phyloP scores from a whole-genome alignment of 2,888 invertebrate genomes.

The Cenopis cana region DNA sequence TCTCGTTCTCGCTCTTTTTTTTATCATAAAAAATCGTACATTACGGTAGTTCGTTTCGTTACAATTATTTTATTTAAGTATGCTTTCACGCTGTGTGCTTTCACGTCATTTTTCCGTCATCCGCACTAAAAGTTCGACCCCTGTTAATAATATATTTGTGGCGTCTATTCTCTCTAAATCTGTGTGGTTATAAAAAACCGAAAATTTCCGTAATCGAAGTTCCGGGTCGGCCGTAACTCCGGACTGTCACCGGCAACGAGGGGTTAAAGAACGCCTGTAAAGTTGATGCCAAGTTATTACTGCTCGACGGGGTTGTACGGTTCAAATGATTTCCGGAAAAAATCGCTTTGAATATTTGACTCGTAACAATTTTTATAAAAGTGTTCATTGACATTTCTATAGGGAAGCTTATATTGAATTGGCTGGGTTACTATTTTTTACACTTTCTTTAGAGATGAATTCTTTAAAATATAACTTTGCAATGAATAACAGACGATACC shows the following conservation, averaged over 20 bases:
- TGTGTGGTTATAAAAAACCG: constrained; percentile 54
- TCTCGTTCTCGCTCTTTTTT: too few species aligned
- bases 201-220: constrained; percentile 61
- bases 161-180: neutral
- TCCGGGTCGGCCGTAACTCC: constrained; percentile 59
- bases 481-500: too few species aligned
- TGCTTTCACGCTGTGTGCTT: too few species aligned
- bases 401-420: neutral
- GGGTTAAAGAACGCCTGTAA: constrained; percentile 51
- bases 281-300: constrained; percentile 52
- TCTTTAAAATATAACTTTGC: too few species aligned
- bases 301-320: constrained; percentile 32
- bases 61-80: too few species aligned
- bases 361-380: neutral
- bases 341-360: constrained; percentile 6
- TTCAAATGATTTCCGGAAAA: constrained; percentile 3
- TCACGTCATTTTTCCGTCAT: too few species aligned
- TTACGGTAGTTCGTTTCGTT: too few species aligned
- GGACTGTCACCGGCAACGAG: constrained; percentile 61
- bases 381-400: neutral
- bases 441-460: too few species aligned
- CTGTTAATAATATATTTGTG: neutral
- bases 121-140: too few species aligned
- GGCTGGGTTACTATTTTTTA: neutral
- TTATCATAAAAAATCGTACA: too few species aligned